Evolutionary conservation across 2,888 invertebrate species (phyloP), one percentile per base, ranked within the genome.

Genomic region (Dascillus cervinus): DNA sequence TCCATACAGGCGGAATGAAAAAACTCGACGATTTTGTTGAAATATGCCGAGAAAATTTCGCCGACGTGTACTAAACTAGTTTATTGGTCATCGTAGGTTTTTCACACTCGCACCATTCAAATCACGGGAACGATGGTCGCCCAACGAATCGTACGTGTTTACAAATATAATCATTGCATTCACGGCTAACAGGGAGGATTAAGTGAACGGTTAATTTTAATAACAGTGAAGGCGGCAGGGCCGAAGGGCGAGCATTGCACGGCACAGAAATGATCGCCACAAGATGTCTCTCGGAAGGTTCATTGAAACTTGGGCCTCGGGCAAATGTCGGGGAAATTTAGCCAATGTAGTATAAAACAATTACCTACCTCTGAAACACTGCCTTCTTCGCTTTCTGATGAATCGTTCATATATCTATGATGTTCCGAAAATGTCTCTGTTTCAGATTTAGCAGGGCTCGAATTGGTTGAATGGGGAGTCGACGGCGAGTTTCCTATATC

Each of bases 371-470:
- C 91, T 60, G 90, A 91, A 66, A 88, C 88, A 71, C 91, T 91
- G 68, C 91, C 92, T 71, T 91, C 91, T 69, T 92, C 92, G 68
- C 90, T 91, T 74, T 89, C 91, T 60, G 91, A 91, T 67, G 90
- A 81, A 75, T 90, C 90, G 69, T 87, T 84, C 75, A 88, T 87
- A 77, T 81, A 86, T 73, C 84, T 83, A 64, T 83, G 82, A 66
- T 82, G 85, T 65, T 84, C 85, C 63, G 82, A 80, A 73, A 79
- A 82, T 66, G 85, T 86, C 75, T 87, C 87, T 65, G 84, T 85
- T 73, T 83, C 83, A 64, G 86, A 82, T 73, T 82, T 82, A 65
- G 79, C 79, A 67, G 82, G 82, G 73, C 81, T 82, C 65, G 81
- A 81, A 73, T 79, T 79, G 68, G 58, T 60, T 70, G 83, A 84